Conservation (phyloP, 2,797 vertebrate genomes). For the Luscinia megarhynchos region DNA sequence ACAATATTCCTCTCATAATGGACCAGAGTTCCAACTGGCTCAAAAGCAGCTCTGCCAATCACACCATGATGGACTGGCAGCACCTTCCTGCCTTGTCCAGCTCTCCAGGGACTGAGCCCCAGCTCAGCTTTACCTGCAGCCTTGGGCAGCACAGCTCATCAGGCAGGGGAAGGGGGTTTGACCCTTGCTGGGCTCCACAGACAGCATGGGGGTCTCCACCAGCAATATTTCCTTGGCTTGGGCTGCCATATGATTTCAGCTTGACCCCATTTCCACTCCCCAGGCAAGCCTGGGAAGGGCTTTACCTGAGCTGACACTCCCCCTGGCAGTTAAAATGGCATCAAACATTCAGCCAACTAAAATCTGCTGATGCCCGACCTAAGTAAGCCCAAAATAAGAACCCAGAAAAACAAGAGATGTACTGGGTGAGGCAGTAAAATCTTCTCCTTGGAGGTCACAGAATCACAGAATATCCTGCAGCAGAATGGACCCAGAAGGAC, state of each 20-base stretch:
- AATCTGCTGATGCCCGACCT: not conserved
- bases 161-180: not conserved
- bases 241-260: not conserved
- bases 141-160: not conserved
- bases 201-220: not conserved
- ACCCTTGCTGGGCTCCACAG: not conserved
- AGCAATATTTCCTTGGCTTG: not conserved
- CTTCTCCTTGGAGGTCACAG: not conserved
- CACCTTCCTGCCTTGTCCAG: not conserved
- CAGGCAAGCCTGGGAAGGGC: rapidly evolving
- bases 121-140: not conserved
- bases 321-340: not conserved
- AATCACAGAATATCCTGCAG: not conserved
- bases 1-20: not conserved
- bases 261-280: no score
- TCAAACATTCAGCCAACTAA: not conserved
- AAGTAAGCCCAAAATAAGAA: not conserved
- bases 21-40: not conserved
- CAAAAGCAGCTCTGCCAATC: not conserved
- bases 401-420: not conserved
- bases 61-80: not conserved
- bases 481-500: not conserved
- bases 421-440: not conserved
- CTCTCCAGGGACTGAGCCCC: not conserved
- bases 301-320: not conserved